phyloP scores from a whole-genome alignment of 2,113 vertebrate genomes.

The Alligator sinensis region DNA sequence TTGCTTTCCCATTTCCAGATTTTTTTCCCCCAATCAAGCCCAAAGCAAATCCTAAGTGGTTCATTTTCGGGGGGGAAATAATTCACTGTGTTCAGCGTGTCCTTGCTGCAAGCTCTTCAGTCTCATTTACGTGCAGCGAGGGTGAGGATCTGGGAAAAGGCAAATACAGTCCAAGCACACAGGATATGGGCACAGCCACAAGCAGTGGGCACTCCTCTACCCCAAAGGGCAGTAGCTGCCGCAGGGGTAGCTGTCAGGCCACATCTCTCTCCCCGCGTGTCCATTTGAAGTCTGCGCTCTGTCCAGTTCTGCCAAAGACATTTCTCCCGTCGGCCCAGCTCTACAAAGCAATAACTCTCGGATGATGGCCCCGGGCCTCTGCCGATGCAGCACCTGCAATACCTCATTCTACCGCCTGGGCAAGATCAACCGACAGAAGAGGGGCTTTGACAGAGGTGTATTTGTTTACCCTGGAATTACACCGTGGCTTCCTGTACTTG shows the following conservation, averaged over 20 bases:
- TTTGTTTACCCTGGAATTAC: accelerated
- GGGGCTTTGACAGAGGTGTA: background rate
- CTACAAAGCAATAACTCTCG: background rate
- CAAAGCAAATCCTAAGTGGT: background rate
- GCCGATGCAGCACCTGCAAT: background rate
- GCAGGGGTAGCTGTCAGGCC: background rate
- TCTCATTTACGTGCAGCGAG: background rate
- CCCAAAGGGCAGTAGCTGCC: accelerated
- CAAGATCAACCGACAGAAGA: background rate
- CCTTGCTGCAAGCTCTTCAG: background rate
- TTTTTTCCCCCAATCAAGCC: background rate
- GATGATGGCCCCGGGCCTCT: background rate
- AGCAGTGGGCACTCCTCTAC: background rate
- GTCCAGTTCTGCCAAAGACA: background rate
- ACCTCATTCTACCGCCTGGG: too few relatives aligned
- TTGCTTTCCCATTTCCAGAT: too few relatives aligned
- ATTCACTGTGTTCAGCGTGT: background rate
- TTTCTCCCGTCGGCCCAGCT: background rate
- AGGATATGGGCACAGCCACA: accelerated
- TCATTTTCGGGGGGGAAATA: background rate
- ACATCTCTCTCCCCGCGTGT: background rate
- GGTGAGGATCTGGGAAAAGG: background rate
- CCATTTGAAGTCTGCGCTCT: background rate
- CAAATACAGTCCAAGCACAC: background rate
- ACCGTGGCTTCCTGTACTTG: background rate